Evolutionary conservation across 2,888 invertebrate species (phyloP).

Genomic region (Allacma fusca): DNA sequence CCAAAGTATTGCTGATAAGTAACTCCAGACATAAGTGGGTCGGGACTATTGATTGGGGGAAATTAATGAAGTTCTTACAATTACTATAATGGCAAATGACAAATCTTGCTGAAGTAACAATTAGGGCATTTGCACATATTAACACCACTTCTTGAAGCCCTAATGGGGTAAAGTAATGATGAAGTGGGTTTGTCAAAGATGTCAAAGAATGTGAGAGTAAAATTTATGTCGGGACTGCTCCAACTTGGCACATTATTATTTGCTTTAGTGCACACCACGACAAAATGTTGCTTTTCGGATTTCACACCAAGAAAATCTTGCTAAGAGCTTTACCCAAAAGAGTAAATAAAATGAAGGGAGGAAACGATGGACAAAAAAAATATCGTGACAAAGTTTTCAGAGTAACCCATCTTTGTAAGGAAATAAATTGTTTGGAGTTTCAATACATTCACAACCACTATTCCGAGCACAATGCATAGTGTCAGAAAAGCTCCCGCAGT

Average conservation of each 20-base stretch:
- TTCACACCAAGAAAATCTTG: slow-evolving; percentile 24
- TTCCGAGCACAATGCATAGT: background rate
- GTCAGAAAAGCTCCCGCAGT: background rate
- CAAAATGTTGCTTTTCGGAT: slow-evolving; percentile 17
- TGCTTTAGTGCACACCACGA: slow-evolving; percentile 27
- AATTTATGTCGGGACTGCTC: too few species aligned
- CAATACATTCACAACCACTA: background rate
- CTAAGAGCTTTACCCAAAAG: background rate
- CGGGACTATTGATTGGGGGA: too few species aligned
- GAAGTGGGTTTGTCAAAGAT: too few species aligned
- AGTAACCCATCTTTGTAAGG: background rate
- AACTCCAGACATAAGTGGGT: too few species aligned
- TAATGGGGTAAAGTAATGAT: too few species aligned
- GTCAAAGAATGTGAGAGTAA: too few species aligned
- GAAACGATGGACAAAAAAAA: slow-evolving; percentile 1
- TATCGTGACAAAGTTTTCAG: slow-evolving; percentile 15
- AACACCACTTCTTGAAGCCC: too few species aligned
- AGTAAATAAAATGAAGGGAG: background rate
- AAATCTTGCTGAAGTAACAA: too few species aligned
- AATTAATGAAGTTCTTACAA: too few species aligned
- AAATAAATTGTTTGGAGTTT: slow-evolving; percentile 26
- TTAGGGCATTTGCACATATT: too few species aligned
- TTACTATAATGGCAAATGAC: too few species aligned
- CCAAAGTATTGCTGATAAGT: too few species aligned
- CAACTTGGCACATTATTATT: slow-evolving; percentile 23